These are phyloP conservation scores for Antennarius maculatus DNA, from an alignment of 2,797 vertebrate genomes.

Conservation along the genomic window DNA sequence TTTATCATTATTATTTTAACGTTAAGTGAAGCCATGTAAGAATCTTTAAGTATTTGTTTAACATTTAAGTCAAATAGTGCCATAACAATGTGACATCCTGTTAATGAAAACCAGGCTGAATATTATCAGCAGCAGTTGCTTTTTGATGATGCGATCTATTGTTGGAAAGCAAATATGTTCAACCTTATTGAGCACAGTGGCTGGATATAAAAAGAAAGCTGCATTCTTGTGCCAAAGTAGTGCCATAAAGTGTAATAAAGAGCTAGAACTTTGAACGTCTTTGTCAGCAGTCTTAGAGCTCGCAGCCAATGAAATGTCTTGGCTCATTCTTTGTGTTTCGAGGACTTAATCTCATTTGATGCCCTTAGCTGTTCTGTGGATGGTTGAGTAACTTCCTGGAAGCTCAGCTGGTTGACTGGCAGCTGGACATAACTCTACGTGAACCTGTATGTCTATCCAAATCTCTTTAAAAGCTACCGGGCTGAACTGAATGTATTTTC, in stretches of 20 bases:
- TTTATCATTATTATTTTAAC: no score
- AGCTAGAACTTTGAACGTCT: not conserved
- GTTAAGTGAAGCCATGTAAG: not conserved
- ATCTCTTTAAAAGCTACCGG: no score
- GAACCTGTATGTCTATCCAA: no score
- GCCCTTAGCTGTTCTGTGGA: no score
- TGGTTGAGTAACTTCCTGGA: no score
- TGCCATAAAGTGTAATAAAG: no score
- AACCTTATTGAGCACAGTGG: not conserved
- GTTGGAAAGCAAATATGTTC: not conserved
- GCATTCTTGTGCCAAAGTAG: no score
- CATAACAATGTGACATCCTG: not conserved
- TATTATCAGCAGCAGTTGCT: not conserved
- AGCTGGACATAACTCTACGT: no score
- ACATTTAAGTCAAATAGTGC: not conserved
- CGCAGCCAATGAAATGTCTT: not conserved
- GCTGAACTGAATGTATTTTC: no score
- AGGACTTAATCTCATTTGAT: not conserved
- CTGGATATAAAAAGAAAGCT: no score
- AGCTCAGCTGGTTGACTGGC: no score
- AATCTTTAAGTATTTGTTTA: not conserved
- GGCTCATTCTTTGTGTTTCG: not conserved
- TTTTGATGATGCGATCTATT: not conserved
- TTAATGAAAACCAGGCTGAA: not conserved
- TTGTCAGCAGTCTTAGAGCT: not conserved